Evolutionary conservation across 1,140 invertebrate genomes (phyloP).

Genomic region (Diabrotica virgifera): DNA sequence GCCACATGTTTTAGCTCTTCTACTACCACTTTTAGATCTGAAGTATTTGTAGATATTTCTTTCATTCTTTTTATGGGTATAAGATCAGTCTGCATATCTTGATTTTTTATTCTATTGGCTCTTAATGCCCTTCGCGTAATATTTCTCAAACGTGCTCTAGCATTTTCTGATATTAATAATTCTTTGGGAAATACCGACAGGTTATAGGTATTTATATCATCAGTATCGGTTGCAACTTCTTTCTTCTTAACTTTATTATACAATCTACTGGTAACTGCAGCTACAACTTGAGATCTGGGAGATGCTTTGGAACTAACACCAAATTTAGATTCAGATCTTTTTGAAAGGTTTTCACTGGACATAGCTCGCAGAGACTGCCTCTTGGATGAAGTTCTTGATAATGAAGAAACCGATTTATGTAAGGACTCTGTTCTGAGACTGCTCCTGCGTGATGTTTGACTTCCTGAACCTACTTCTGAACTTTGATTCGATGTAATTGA

Average conservation of each 20-base stretch:
- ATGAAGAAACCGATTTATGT: slow-evolving; percentile 22
- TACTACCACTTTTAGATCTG: slow-evolving; percentile 51
- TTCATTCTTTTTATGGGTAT: slow-evolving; percentile 53
- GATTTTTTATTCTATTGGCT: slow-evolving; percentile 55
- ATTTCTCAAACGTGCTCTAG: slow-evolving; percentile 54
- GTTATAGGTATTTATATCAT: slow-evolving; percentile 45
- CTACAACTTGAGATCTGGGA: slow-evolving; percentile 61
- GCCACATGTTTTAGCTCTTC: slow-evolving; percentile 40
- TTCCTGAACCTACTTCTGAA: slow-evolving; percentile 1
- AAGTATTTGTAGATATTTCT: slow-evolving; percentile 56
- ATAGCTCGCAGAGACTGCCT: slow-evolving; percentile 20
- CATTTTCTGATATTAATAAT: slow-evolving; percentile 55
- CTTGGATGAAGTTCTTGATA: slow-evolving; percentile 24
- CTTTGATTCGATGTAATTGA: not conserved
- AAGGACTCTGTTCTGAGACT: slow-evolving; percentile 28
- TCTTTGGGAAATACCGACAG: slow-evolving; percentile 52
- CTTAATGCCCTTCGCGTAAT: slow-evolving; percentile 55
- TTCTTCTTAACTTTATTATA: slow-evolving; percentile 59
- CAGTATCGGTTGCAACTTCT: slow-evolving; percentile 52
- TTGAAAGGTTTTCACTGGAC: slow-evolving; percentile 17
- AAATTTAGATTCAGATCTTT: slow-evolving; percentile 30
- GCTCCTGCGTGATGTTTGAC: slow-evolving; percentile 20
- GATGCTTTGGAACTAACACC: slow-evolving; percentile 33
- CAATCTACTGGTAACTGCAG: slow-evolving; percentile 65
- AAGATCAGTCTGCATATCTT: slow-evolving; percentile 59